Percentiles rank a stretch among this genome's conserved stretches.
Conservation (phyloP, 1,140 invertebrate genomes). For the Berghia stephanieae region DNA sequence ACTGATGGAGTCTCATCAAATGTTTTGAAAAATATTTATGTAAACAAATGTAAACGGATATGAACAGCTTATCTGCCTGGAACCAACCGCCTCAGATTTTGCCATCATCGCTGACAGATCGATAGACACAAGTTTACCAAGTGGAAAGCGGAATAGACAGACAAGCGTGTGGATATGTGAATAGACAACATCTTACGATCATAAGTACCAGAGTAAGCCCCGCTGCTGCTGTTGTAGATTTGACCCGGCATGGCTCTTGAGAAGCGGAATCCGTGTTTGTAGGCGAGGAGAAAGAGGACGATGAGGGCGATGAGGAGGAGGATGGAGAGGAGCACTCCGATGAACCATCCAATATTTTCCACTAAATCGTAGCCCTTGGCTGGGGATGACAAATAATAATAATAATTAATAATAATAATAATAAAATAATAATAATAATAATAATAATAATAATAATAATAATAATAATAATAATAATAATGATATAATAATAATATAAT, state of each 20-base stretch:
- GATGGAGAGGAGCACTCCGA: constrained; percentile 93
- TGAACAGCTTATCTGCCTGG: neutral
- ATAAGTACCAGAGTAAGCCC: constrained; percentile 40
- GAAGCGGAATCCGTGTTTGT: constrained; percentile 36
- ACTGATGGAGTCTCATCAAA: neutral
- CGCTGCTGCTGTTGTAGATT: neutral
- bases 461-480: too few relatives aligned
- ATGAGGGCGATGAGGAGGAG: constrained; percentile 90
- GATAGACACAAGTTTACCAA: neutral
- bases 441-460: too few relatives aligned
- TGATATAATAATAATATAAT: too few relatives aligned
- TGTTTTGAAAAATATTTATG: neutral
- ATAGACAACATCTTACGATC: constrained; percentile 39
- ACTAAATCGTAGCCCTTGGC: constrained; percentile 68
- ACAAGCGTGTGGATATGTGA: neutral
- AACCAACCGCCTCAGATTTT: neutral
- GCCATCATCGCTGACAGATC: neutral
- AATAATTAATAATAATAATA: neutral
- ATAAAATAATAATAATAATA: too few relatives aligned
- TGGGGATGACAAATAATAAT: constrained; percentile 37
- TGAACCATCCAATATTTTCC: constrained; percentile 93
- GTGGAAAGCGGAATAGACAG: neutral
- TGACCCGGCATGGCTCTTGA: neutral
- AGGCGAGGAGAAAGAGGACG: constrained; percentile 80
- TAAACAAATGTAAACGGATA: neutral